phyloP scores from a whole-genome alignment of 2,888 invertebrate genomes.

The Macaria liturata region DNA sequence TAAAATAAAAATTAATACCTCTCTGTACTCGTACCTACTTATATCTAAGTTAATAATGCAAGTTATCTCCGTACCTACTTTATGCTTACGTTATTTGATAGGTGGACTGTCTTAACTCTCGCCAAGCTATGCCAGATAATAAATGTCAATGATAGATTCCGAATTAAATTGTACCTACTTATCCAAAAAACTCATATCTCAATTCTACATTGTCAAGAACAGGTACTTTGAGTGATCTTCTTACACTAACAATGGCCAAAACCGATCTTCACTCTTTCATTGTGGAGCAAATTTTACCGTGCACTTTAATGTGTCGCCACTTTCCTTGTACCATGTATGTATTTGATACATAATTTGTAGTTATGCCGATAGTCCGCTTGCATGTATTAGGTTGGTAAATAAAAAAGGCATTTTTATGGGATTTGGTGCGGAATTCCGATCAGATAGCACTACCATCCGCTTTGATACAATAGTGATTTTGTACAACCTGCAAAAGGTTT shows the following conservation, averaged over 20 bases:
- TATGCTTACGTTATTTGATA: no score
- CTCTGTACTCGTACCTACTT: no score
- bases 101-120: no score
- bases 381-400: constrained; percentile 12
- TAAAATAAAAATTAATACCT: no score
- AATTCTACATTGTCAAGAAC: constrained; percentile 56
- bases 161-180: no score
- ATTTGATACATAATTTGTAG: no score
- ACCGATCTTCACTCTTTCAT: constrained; percentile 66
- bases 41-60: no score
- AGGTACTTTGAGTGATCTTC: constrained; percentile 73
- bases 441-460: constrained; percentile 75
- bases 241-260: constrained; percentile 66
- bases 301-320: constrained; percentile 28
- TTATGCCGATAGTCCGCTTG: no score
- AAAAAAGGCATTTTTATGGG: constrained; percentile 25
- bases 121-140: no score
- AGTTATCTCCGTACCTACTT: no score
- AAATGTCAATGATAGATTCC: no score
- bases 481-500: constrained; percentile 51
- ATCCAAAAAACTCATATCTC: constrained; percentile 24
- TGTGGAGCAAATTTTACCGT: constrained; percentile 10
- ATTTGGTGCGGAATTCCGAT: constrained; percentile 75
- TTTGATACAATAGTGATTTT: constrained; percentile 60
- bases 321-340: background rate